Base-by-base conservation (phyloP, 1,140 invertebrate genomes). In the Ephestia elutella region DNA sequence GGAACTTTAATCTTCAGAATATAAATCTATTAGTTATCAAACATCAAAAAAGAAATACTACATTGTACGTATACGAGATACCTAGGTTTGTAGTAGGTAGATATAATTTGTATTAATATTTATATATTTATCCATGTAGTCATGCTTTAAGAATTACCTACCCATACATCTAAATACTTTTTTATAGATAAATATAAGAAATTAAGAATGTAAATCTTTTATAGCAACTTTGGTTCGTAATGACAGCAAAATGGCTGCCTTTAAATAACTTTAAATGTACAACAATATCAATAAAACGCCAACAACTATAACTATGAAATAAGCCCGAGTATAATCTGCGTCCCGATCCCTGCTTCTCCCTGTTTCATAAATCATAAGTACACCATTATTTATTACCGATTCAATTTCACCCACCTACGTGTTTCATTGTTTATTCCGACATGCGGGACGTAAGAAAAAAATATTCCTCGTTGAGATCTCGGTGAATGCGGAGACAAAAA, bases 381-480 rank as follows among this genome's bases (percentile, higher is more conserved):
- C 71, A 77, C 66, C 80, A 85, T 87, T 84, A 86, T 87, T 87
- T 87, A 87, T 87, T 84, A 84, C 79, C 69, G 68, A 75, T 76
- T 70, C 79, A 85, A 86, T 86, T 83, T 82, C 76, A 78, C 75
- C 80, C 77, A 82, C 80, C 72, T 75, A 75, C 72, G 56, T 59
- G 54, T 51, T 69, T 65, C 68, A 77, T 82, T 83, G 78, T 82
- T 79, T 82, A 75, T 83, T 62, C 59, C 63, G 68, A 67, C 73
- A 63, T 65, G 70, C 63, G 55, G 63, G 68, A 71, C 66, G 76
- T 65, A 66, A 62, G 54, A 60, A 65, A 72, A 69, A 77, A 60
- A 63, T 49, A 25, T 72, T 67, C 63, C 63, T 64, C 59, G 61
- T 63, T 49, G 61, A 55, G 13, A 54, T 21, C 57, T 54, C n/a